A percentile compares a stretch with the other conserved stretches of the same genome.
Conservation (phyloP, 2,113 vertebrate species). For the Rhodinocichla rosea region DNA sequence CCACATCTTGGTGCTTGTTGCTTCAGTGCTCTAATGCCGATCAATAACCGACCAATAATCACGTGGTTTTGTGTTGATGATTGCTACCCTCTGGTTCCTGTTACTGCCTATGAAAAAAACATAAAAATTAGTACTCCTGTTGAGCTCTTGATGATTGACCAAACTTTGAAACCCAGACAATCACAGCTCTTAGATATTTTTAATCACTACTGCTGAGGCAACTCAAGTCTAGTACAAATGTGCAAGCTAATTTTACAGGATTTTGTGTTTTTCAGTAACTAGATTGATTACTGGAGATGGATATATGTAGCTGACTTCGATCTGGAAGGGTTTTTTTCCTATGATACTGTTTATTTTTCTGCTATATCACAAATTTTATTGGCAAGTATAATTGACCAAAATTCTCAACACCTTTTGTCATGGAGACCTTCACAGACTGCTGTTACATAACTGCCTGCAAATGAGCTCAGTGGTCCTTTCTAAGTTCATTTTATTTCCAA, state of each 20-base stretch:
- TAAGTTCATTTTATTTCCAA: not conserved
- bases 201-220: not conserved
- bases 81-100: not conserved
- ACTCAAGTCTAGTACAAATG: not conserved
- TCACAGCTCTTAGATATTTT: not conserved
- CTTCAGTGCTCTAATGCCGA: not conserved
- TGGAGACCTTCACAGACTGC: not conserved
- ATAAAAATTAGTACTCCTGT: not conserved
- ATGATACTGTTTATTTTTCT: not conserved
- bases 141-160: not conserved
- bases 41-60: not conserved
- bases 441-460: not conserved
- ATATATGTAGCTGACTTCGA: not conserved
- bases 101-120: not conserved
- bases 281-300: not conserved
- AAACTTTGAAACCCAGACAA: not conserved
- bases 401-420: not conserved
- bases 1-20: not conserved
- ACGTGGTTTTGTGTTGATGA: rapidly evolving
- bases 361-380: not conserved
- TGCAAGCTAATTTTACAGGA: not conserved
- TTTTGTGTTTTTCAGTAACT: not conserved
- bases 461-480: not conserved
- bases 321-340: not conserved
- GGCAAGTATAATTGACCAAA: not conserved